Conservation (phyloP, 2,113 vertebrate species). For the Tauraco erythrolophus region DNA sequence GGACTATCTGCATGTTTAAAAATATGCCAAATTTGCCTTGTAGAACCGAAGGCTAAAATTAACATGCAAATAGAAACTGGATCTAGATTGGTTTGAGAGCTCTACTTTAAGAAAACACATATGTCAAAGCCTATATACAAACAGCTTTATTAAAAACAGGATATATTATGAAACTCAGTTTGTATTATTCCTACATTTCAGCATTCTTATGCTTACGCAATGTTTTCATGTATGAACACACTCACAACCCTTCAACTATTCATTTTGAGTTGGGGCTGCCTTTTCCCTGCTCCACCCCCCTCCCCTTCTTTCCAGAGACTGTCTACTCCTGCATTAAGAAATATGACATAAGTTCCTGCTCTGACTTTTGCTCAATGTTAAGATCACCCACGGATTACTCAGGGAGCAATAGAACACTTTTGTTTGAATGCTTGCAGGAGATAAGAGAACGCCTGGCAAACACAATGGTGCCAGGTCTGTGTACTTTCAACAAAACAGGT, state of each 20-base stretch:
- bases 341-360: slow-evolving; percentile 3
- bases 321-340: not conserved
- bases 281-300: not conserved
- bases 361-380: slow-evolving; percentile 43
- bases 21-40: not conserved
- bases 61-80: not conserved
- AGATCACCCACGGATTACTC: slow-evolving; percentile 48
- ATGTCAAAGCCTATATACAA: not conserved
- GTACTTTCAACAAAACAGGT: slow-evolving; percentile 53
- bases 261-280: not conserved
- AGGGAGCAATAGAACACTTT: slow-evolving; percentile 47
- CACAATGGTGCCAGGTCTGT: slow-evolving; percentile 65
- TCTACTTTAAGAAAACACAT: not conserved
- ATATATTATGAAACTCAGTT: not conserved
- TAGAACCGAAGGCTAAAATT: not conserved
- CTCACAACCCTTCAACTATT: not conserved
- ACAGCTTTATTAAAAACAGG: not conserved
- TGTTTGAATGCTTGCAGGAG: slow-evolving; percentile 61
- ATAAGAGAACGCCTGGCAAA: slow-evolving; percentile 65
- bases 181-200: not conserved
- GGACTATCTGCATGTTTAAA: not conserved
- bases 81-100: not conserved
- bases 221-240: not conserved
- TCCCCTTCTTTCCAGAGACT: not conserved
- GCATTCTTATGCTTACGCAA: not conserved